Evolutionary conservation across 2,888 invertebrate species (phyloP).

Genomic region (Salticus scenicus): DNA sequence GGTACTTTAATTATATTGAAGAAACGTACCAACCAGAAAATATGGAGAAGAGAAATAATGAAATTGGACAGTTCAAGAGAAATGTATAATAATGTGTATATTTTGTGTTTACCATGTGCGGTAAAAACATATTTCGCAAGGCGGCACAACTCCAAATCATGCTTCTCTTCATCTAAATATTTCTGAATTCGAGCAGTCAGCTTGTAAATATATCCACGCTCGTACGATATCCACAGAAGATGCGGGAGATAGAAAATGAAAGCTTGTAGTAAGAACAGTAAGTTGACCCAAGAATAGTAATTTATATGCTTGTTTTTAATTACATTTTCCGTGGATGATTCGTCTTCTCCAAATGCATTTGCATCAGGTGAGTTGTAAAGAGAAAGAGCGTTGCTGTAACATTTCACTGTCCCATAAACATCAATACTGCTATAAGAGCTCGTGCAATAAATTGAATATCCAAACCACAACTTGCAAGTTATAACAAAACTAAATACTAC

Average conservation of each 20-base stretch:
- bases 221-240: constrained; percentile 46
- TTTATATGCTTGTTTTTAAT: neutral
- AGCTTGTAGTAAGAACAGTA: constrained; percentile 40
- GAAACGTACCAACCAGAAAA: constrained; percentile 44
- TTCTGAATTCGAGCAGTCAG: constrained; percentile 20
- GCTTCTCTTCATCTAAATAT: neutral
- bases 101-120: constrained; percentile 43
- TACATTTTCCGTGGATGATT: too few relatives aligned
- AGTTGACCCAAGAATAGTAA: constrained; percentile 47
- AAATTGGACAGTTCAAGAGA: constrained; percentile 37
- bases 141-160: constrained; percentile 29
- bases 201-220: constrained; percentile 24
- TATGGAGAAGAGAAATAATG: constrained; percentile 20
- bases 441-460: constrained; percentile 33
- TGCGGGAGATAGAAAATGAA: constrained; percentile 41
- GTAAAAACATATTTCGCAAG: constrained; percentile 48
- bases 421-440: too few relatives aligned
- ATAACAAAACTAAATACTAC: constrained; percentile 32
- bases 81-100: constrained; percentile 35
- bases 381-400: constrained; percentile 19
- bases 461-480: constrained; percentile 37
- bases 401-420: constrained; percentile 1
- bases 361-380: neutral
- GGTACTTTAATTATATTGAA: constrained; percentile 50
- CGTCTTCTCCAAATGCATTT: too few relatives aligned